Conservation (phyloP, 1,140 invertebrate genomes). For the Penaeus chinensis region DNA sequence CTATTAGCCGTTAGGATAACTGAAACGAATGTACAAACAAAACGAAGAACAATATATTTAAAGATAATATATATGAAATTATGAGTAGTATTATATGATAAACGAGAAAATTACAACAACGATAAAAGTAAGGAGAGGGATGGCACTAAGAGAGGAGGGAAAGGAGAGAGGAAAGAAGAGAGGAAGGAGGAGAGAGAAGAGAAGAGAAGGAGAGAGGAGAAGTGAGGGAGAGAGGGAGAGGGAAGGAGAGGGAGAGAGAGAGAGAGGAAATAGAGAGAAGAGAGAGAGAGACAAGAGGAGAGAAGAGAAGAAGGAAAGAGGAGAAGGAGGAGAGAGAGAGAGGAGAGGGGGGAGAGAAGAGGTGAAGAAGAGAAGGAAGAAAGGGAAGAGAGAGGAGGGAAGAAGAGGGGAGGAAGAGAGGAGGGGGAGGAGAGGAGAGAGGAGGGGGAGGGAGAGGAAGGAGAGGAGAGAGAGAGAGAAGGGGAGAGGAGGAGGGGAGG, state of each 20-base stretch:
- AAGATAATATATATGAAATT: too few species aligned
- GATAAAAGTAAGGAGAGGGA: background rate
- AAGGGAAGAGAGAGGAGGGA: conserved; percentile 7
- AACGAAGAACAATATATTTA: too few species aligned
- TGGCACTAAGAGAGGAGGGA: conserved; percentile 9
- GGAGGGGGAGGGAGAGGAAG: conserved; percentile 7
- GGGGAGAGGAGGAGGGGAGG: background rate
- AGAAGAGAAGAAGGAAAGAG: too few species aligned
- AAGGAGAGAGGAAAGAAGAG: too few species aligned
- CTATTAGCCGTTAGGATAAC: too few species aligned
- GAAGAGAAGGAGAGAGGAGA: too few species aligned
- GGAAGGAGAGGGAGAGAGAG: conserved; percentile 8
- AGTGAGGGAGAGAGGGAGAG: background rate
- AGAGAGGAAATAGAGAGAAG: conserved; percentile 1
- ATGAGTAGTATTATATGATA: background rate
- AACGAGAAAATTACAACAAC: background rate
- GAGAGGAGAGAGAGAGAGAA: too few species aligned
- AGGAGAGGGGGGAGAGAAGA: too few species aligned
- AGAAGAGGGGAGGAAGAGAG: too few species aligned
- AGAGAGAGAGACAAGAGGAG: conserved; percentile 1
- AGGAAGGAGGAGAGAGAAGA: conserved; percentile 3
- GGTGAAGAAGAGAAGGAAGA: too few species aligned
- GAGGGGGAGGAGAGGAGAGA: conserved; percentile 1
- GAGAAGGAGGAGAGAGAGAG: too few species aligned
- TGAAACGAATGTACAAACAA: too few species aligned